Evolutionary conservation across 2,113 vertebrate species (phyloP), one percentile per base, ranked within the genome.

Genomic region (Sisor rabdophorus): DNA sequence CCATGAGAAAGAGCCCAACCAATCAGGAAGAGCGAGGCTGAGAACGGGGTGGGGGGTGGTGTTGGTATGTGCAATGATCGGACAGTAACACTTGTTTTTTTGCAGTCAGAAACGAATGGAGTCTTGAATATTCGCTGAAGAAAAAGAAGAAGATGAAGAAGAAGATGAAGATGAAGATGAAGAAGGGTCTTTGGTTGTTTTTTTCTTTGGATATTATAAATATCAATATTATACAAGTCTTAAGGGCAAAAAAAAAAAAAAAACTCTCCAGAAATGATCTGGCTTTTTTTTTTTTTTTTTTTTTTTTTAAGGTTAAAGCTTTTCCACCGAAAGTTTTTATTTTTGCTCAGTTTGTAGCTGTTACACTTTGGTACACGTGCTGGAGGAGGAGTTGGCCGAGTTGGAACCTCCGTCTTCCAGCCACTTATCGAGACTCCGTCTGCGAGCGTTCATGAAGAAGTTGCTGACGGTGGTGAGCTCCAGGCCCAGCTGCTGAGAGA

Each of bases 161-260:
- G 56, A 28, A 92, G 67, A 40, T 55, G 30, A 58, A 73, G 68
- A 30, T 53, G 90, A 91, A 93, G 32, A 36, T 3, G 32, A 36
- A 44, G 40, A 44, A 44, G 9, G 10, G 95, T 98, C 95, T 98
- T 99, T 98, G 96, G 96, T 98, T 95, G 95, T 97, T 96, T 95
- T 98, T 95, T 90, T 98, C 95, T 97, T 96, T 96, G 95, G 93
- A 95, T 94, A 90, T 92, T 96, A 99, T 97, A 98, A 98, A 98
- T 96, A 97, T 94, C 91, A 86, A 89, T 95, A 91, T 89, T 89
- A 91, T 93, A 96, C 94, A 96, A 93, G 95, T 94, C 91, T 92
- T 91, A 95, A 96, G 94, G 93, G 95, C 95, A 96, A 97, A 97
- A 69, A 56, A 97, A 96, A 97, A 95, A 86, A 92, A n/a, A n/a